phyloP scores from a whole-genome alignment of 2,888 invertebrate genomes.

The Malthinus seriepunctatus region DNA sequence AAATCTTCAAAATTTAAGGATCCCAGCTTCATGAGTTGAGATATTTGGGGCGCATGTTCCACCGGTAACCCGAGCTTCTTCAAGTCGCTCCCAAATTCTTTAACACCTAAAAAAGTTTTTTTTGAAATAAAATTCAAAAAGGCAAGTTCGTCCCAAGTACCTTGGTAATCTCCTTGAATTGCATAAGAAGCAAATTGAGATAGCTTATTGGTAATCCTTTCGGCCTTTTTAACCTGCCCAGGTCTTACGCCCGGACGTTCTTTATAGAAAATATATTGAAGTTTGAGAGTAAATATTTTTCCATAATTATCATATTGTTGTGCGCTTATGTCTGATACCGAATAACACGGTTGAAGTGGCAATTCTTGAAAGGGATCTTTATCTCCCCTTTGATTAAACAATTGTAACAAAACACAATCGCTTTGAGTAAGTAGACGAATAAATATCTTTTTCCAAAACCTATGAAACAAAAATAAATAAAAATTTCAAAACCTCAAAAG shows the following conservation, averaged over 20 bases:
- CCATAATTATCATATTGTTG: conserved; percentile 99
- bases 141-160: conserved; percentile 24
- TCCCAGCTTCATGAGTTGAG: conserved; percentile 95
- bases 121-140: too few species aligned
- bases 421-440: conserved; percentile 78
- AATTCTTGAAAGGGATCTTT: conserved; percentile 95
- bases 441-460: conserved; percentile 97
- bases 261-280: conserved; percentile 97
- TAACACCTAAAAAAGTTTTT: conserved; percentile 61
- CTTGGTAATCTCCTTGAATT: conserved; percentile 91
- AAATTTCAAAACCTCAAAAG: neutral
- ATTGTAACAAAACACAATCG: conserved; percentile 83
- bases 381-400: conserved; percentile 80
- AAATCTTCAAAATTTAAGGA: conserved; percentile 87
- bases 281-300: conserved; percentile 96
- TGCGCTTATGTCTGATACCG: conserved; percentile 90
- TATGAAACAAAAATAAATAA: conserved; percentile 35
- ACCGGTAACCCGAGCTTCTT: conserved; percentile 93
- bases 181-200: conserved; percentile 94
- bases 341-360: conserved; percentile 92
- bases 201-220: conserved; percentile 85
- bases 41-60: conserved; percentile 96
- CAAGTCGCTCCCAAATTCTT: conserved; percentile 90
- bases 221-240: conserved; percentile 92
- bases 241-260: conserved; percentile 96